These are phyloP conservation scores for Volucella inflata DNA, from an alignment of 2,888 invertebrate genomes.

Conservation along the genomic window DNA sequence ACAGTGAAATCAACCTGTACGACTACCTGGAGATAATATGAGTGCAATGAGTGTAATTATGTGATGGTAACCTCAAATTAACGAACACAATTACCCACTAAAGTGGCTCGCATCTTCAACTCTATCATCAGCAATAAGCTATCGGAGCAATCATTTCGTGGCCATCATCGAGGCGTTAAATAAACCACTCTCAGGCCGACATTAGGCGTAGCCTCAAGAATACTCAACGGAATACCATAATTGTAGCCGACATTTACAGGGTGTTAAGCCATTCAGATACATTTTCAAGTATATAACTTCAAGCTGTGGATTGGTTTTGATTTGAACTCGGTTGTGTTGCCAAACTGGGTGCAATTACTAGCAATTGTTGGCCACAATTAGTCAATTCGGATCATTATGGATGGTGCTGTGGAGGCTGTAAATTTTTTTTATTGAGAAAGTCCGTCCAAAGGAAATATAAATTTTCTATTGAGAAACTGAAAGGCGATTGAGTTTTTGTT, in stretches of 20 bases:
- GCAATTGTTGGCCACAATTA: slow-evolving; percentile 12
- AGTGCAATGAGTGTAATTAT: slow-evolving; percentile 28
- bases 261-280: neutral
- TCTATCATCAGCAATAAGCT: slow-evolving; percentile 6
- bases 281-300: too few species aligned
- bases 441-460: too few species aligned
- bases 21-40: slow-evolving; percentile 37
- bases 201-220: slow-evolving; percentile 12
- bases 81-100: slow-evolving; percentile 47
- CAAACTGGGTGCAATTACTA: slow-evolving; percentile 9
- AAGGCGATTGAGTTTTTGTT: too few species aligned
- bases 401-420: slow-evolving; percentile 1
- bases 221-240: neutral
- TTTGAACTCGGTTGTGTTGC: slow-evolving; percentile 2
- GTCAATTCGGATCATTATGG: slow-evolving; percentile 12
- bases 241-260: neutral
- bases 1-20: slow-evolving; percentile 34
- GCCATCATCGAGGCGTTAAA: slow-evolving; percentile 53
- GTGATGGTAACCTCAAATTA: slow-evolving; percentile 48
- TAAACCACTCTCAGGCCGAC: slow-evolving; percentile 33
- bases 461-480: too few species aligned
- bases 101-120: slow-evolving; percentile 49
- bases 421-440: neutral
- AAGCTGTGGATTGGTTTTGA: neutral
- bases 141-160: slow-evolving; percentile 16